Conservation (phyloP, 2,888 invertebrate species). For the Lithosia quadra region DNA sequence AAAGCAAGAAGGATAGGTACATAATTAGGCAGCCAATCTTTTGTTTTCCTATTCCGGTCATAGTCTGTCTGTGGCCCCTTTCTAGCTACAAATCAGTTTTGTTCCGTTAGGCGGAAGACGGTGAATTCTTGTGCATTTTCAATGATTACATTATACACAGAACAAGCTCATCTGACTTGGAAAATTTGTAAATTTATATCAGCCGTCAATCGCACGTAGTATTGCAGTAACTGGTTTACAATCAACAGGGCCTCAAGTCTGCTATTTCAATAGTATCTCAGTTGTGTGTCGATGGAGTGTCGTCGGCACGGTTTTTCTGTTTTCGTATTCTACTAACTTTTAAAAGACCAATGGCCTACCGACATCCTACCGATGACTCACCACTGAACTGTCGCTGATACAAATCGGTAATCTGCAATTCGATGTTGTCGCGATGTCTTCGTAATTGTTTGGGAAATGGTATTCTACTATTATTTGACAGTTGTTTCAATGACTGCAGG, state of each 20-base stretch:
- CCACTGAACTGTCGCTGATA: too few relatives aligned
- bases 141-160: constrained; percentile 17
- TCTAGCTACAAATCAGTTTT: constrained; percentile 17
- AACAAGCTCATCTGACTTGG: constrained; percentile 3
- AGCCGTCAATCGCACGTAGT: not conserved
- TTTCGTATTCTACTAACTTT: too few relatives aligned
- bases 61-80: constrained; percentile 17
- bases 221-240: not conserved
- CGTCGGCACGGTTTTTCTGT: too few relatives aligned
- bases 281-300: too few relatives aligned
- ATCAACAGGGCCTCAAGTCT: not conserved
- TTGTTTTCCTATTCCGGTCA: constrained; percentile 25
- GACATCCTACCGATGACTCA: too few relatives aligned
- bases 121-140: constrained; percentile 47
- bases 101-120: constrained; percentile 27
- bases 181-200: constrained; percentile 9
- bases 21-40: constrained; percentile 17
- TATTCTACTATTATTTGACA: too few relatives aligned
- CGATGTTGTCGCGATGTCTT: too few relatives aligned
- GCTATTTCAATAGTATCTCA: too few relatives aligned
- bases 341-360: too few relatives aligned
- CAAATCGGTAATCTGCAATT: too few relatives aligned
- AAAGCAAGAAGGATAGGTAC: constrained; percentile 10
- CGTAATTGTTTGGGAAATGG: too few relatives aligned
- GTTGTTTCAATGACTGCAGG: too few relatives aligned